Conservation (phyloP, 1,140 invertebrate species). For the Temnothorax nylanderi region DNA sequence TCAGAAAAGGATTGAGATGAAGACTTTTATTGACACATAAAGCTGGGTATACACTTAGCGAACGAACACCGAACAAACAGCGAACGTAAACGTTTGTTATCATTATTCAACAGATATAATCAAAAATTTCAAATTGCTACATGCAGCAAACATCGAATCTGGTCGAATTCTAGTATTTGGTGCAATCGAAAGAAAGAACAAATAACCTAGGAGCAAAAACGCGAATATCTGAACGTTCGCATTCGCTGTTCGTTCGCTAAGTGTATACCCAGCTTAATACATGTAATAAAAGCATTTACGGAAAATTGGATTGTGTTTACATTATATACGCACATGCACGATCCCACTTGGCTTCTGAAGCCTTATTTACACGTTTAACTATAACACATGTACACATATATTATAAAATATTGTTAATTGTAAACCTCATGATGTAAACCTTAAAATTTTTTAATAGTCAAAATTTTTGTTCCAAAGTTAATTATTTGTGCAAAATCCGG, state of each 20-base stretch:
- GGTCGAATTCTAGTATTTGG: too few species aligned
- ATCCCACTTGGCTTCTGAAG: slow-evolving; percentile 76
- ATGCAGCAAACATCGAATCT: too few species aligned
- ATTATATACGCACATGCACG: neutral
- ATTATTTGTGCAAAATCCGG: neutral
- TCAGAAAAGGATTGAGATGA: neutral
- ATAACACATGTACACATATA: neutral
- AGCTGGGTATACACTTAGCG: too few species aligned
- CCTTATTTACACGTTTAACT: slow-evolving; percentile 49
- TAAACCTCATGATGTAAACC: neutral
- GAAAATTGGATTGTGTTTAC: slow-evolving; percentile 72
- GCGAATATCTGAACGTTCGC: too few species aligned
- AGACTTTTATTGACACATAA: slow-evolving; percentile 48
- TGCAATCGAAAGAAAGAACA: too few species aligned
- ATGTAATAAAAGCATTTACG: slow-evolving; percentile 20
- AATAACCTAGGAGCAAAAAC: too few species aligned
- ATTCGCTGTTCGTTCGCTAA: too few species aligned
- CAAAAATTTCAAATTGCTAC: too few species aligned
- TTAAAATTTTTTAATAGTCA: neutral
- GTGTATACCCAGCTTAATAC: neutral
- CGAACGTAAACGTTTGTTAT: too few species aligned
- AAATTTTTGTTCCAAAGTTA: neutral
- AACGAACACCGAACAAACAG: too few species aligned
- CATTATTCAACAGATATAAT: too few species aligned
- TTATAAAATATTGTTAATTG: neutral